A percentile compares a stretch with the other conserved stretches of the same genome.
Evolutionary conservation across 2,888 invertebrate genomes (phyloP).

Genomic region (Nomada ferruginata): DNA sequence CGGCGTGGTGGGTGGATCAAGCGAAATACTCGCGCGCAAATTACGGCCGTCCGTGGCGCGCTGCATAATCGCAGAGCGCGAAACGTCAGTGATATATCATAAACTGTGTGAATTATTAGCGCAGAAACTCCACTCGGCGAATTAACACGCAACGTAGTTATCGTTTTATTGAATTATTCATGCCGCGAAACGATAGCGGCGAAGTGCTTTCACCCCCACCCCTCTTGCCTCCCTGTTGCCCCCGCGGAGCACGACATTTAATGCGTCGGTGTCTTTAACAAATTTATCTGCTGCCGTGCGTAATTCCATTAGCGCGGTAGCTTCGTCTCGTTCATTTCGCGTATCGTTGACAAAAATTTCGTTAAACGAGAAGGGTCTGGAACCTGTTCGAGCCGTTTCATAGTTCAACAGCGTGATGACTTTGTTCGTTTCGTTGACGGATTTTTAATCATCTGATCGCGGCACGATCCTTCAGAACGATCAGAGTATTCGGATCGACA

Average conservation of each 20-base stretch:
- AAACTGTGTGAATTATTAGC: slow-evolving; percentile 70
- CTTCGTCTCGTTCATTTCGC: neutral
- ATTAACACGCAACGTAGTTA: slow-evolving; percentile 73
- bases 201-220: neutral
- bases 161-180: slow-evolving; percentile 74
- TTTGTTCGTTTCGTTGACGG: too few species aligned
- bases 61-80: slow-evolving; percentile 61
- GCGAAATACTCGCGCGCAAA: slow-evolving; percentile 38
- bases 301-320: slow-evolving; percentile 36
- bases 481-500: slow-evolving; percentile 37
- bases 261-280: slow-evolving; percentile 63
- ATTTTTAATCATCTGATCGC: neutral
- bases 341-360: neutral
- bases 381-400: neutral
- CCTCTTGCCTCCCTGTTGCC: neutral
- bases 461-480: slow-evolving; percentile 7
- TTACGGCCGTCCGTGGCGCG: slow-evolving; percentile 33
- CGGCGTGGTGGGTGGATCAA: neutral
- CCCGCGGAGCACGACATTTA: slow-evolving; percentile 45
- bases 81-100: slow-evolving; percentile 68
- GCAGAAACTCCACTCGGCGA: slow-evolving; percentile 62
- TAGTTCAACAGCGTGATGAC: neutral
- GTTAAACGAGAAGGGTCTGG: too few species aligned
- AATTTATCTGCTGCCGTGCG: slow-evolving; percentile 37
- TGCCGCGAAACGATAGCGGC: slow-evolving; percentile 46